A percentile compares a stretch with the other conserved stretches of the same genome.
These are phyloP conservation scores for Drosophila vallismaia DNA, from an alignment of 2,888 invertebrate genomes.

Conservation along the genomic window DNA sequence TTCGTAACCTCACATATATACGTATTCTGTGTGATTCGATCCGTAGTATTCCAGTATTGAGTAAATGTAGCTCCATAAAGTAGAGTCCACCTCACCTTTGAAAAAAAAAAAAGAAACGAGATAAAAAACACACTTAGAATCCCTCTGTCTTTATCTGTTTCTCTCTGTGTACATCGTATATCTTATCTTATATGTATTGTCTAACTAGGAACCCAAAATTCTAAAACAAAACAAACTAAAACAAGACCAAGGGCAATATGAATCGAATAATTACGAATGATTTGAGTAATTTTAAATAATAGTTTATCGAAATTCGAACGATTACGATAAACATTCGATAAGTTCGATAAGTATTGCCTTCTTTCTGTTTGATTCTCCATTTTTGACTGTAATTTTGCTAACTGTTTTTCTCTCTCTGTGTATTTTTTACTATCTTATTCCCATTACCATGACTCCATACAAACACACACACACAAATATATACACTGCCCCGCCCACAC, in stretches of 20 bases:
- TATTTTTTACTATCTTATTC: conserved; percentile 69
- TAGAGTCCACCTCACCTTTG: conserved; percentile 35
- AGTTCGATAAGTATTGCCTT: conserved; percentile 55
- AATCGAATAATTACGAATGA: conserved; percentile 35
- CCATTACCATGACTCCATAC: conserved; percentile 39
- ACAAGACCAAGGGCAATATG: conserved; percentile 41
- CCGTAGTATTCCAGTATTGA: conserved; percentile 48
- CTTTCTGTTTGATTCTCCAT: conserved; percentile 54
- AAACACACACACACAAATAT: conserved; percentile 27
- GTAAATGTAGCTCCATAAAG: conserved; percentile 43
- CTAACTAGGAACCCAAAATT: conserved; percentile 65
- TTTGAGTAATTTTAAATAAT: background rate
- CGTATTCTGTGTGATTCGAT: conserved; percentile 71
- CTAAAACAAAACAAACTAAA: conserved; percentile 33
- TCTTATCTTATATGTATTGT: conserved; percentile 48
- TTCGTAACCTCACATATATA: conserved; percentile 48
- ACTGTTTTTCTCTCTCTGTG: conserved; percentile 70
- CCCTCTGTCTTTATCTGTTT: conserved; percentile 25
- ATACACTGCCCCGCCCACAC: conserved; percentile 26
- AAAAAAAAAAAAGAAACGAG: conserved; percentile 7
- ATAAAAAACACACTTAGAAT: background rate
- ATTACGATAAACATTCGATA: background rate
- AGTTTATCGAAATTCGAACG: background rate
- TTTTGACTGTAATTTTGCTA: conserved; percentile 68
- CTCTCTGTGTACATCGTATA: conserved; percentile 37